These are phyloP conservation scores for Myocastor coypus DNA, from an alignment of 2,113 vertebrate genomes.

Conservation along the genomic window DNA sequence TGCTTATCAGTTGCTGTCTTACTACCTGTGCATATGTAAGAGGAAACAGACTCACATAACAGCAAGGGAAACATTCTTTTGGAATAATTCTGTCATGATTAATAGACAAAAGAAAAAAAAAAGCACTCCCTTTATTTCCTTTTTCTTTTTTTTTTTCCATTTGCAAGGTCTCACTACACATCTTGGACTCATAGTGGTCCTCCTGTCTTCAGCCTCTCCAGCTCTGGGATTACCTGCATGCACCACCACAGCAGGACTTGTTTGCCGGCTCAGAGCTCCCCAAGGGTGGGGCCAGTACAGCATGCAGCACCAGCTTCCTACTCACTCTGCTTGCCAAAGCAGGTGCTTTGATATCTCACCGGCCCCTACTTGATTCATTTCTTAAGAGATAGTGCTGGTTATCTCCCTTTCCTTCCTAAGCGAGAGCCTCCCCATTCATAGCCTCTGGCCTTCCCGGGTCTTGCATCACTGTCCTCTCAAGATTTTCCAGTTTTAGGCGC, in stretches of 20 bases:
- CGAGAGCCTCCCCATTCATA: neutral
- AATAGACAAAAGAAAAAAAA: neutral
- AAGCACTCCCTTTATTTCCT: no score
- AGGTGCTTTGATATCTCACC: no score
- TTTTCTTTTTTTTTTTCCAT: no score
- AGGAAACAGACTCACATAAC: neutral
- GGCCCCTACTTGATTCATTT: neutral
- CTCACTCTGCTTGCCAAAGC: no score
- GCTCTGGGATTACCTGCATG: no score
- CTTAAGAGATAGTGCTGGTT: accelerated
- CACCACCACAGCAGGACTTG: no score
- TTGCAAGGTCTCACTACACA: no score
- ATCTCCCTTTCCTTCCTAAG: neutral
- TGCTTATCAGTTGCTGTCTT: neutral
- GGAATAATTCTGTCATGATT: neutral
- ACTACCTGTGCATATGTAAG: neutral
- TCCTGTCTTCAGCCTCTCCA: no score
- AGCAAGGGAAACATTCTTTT: neutral
- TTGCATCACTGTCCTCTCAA: neutral
- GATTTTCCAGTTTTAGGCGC: neutral
- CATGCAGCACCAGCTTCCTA: no score
- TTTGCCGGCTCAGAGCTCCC: no score
- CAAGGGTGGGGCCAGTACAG: no score
- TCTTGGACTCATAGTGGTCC: no score
- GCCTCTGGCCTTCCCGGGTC: neutral